Conservation (phyloP, 2,888 invertebrate genomes). For the Hirtodrosophila histrioides region DNA sequence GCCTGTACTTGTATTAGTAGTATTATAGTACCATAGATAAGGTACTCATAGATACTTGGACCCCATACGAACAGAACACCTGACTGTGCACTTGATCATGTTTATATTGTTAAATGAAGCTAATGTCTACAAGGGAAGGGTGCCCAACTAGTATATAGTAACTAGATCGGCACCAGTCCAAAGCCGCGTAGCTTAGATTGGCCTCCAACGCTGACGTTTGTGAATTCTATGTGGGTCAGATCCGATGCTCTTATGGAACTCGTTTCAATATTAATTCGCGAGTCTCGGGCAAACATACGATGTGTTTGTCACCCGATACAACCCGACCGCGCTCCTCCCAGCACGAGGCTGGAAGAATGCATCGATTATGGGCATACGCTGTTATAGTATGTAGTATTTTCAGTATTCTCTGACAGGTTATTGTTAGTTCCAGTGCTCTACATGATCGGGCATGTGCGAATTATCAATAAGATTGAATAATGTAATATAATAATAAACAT, state of each 20-base stretch:
- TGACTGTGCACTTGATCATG: no score
- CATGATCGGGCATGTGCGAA: no score
- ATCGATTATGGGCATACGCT: background rate
- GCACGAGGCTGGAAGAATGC: background rate
- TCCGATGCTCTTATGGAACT: slow-evolving; percentile 10
- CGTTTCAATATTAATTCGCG: slow-evolving; percentile 10
- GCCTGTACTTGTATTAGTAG: no score
- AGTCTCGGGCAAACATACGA: background rate
- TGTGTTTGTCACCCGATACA: background rate
- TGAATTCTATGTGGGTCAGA: slow-evolving; percentile 19
- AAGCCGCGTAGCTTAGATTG: slow-evolving; percentile 1
- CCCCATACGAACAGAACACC: no score
- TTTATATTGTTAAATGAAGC: no score
- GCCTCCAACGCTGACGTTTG: slow-evolving; percentile 3
- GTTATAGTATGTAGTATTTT: no score
- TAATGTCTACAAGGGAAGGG: no score
- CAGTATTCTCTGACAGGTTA: background rate
- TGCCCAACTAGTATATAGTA: no score
- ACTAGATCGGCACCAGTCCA: background rate
- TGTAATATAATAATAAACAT: no score
- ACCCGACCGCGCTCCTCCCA: background rate
- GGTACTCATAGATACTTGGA: no score
- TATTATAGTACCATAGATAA: no score
- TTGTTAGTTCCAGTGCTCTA: background rate
- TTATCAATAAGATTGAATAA: background rate